These are phyloP conservation scores for Sesamia nonagrioides DNA, from an alignment of 1,140 invertebrate genomes.

Conservation along the genomic window DNA sequence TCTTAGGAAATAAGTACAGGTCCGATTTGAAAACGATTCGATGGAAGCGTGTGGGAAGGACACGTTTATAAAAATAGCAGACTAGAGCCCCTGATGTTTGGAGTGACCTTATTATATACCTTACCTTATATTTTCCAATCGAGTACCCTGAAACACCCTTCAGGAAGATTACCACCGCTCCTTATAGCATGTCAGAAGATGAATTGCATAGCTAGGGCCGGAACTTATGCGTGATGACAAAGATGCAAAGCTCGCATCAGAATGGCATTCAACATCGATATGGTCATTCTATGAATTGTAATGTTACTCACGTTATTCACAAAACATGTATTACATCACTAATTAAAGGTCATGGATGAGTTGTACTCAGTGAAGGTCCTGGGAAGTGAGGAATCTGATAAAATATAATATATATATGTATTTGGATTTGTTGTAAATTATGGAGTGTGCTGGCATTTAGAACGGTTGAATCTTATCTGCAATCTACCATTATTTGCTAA, in stretches of 20 bases:
- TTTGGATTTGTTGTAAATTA: neutral
- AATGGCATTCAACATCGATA: conserved; percentile 17
- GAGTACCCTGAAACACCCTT: no score
- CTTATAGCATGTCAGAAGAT: neutral
- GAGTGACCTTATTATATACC: no score
- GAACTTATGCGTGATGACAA: conserved; percentile 10
- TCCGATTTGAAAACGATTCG: no score
- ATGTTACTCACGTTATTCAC: conserved; percentile 9
- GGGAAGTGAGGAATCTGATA: conserved; percentile 31
- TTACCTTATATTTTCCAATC: no score
- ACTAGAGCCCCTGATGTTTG: no score
- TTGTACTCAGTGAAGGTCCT: conserved; percentile 17
- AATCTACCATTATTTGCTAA: no score
- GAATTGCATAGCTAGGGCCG: no score
- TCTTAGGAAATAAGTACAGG: no score
- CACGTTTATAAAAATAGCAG: no score
- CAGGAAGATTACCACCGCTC: no score
- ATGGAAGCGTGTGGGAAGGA: no score
- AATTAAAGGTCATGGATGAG: conserved; percentile 45
- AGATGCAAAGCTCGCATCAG: conserved; percentile 1
- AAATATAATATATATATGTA: conserved; percentile 1
- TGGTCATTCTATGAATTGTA: conserved; percentile 20
- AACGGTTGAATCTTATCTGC: no score
- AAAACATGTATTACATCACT: conserved; percentile 41
- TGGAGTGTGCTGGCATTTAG: neutral